Percentiles rank a stretch among this genome's conserved stretches.
Conservation (phyloP, 2,113 vertebrate species). For the Himantopus leucocephalus region DNA sequence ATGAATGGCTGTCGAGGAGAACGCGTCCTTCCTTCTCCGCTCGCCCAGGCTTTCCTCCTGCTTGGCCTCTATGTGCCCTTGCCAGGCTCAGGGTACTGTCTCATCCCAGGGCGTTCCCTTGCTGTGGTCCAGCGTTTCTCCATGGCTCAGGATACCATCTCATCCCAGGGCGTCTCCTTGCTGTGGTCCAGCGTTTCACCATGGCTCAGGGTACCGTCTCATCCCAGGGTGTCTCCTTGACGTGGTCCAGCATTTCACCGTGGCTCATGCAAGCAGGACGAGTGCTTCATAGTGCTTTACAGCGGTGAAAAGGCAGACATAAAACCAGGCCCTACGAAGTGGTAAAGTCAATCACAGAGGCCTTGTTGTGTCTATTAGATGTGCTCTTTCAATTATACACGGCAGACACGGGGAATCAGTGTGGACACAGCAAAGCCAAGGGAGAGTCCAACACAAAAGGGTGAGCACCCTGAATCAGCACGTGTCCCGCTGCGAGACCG, state of each 20-base stretch:
- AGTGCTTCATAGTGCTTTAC: not conserved
- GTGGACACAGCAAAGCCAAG: accelerated
- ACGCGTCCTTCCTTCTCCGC: not conserved
- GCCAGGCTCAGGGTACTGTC: not conserved
- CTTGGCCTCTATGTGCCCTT: not conserved
- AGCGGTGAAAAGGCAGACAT: not conserved
- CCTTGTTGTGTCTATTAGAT: not conserved
- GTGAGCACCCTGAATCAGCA: not conserved
- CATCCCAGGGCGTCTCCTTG: not conserved
- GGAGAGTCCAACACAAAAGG: not conserved
- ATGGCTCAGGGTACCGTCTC: not conserved
- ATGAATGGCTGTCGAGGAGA: not conserved
- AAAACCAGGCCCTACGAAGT: not conserved
- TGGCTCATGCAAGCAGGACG: not conserved
- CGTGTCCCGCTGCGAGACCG: accelerated
- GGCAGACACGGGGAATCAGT: not conserved
- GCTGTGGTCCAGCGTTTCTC: not conserved
- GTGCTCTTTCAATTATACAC: not conserved
- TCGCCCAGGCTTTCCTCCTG: not conserved
- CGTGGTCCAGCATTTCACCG: not conserved
- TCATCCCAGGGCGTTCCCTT: not conserved
- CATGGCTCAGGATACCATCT: not conserved
- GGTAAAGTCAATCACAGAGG: not conserved
- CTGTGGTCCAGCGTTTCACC: not conserved
- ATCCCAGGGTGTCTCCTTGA: not conserved